Percentiles rank a stretch among this genome's conserved stretches.
These are phyloP conservation scores for Troilus luridus DNA, from an alignment of 2,888 invertebrate genomes.

Conservation along the genomic window DNA sequence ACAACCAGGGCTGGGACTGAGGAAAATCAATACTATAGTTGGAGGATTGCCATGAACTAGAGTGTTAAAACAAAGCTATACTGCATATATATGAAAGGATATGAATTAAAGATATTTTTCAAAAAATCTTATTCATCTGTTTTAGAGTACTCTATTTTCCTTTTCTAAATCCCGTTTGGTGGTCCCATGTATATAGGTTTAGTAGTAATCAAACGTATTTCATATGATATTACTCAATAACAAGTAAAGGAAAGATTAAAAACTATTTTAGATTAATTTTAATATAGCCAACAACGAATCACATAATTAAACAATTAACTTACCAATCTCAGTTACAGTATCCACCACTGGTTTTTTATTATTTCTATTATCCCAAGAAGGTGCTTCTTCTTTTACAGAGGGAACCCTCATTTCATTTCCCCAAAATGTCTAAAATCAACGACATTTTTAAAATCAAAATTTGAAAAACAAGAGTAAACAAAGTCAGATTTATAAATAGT, in stretches of 20 bases:
- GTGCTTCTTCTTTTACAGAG: constrained; percentile 49
- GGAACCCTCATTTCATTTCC: constrained; percentile 47
- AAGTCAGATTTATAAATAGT: background rate
- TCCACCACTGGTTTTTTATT: constrained; percentile 49
- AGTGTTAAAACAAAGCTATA: too few relatives aligned
- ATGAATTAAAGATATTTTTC: too few relatives aligned
- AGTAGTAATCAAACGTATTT: too few relatives aligned
- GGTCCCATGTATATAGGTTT: too few relatives aligned
- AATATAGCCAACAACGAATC: background rate
- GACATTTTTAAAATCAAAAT: background rate
- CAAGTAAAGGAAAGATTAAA: too few relatives aligned
- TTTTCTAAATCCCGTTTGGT: too few relatives aligned
- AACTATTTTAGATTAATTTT: background rate
- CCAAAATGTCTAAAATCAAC: constrained; percentile 33
- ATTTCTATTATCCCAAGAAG: constrained; percentile 53
- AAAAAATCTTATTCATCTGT: background rate
- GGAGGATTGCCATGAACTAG: too few relatives aligned
- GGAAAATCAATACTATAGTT: too few relatives aligned
- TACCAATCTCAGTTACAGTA: constrained; percentile 54
- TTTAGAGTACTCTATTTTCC: background rate
- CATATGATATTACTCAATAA: too few relatives aligned
- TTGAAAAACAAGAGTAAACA: background rate
- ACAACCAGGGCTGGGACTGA: too few relatives aligned
- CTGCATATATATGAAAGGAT: too few relatives aligned
- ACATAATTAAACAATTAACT: background rate